A percentile compares a stretch with the other conserved stretches of the same genome.
Evolutionary conservation across 2,113 vertebrate genomes (phyloP).

Genomic region (Thermophis baileyi): DNA sequence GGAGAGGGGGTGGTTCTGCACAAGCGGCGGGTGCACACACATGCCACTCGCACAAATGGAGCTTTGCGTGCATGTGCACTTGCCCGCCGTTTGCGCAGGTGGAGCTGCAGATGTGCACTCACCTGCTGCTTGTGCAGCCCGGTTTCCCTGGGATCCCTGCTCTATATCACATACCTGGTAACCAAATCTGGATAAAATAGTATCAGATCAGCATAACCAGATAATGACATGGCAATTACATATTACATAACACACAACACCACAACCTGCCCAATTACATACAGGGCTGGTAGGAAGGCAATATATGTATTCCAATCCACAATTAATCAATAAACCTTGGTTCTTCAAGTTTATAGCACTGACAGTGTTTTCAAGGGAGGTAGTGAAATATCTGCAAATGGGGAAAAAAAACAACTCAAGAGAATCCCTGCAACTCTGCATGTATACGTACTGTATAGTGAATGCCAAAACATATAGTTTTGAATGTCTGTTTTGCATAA

Average conservation of each 20-base stretch:
- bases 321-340: background rate
- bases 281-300: background rate
- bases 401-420: background rate
- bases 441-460: background rate
- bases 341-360: background rate
- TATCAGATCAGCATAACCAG: background rate
- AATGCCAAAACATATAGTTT: background rate
- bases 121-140: background rate
- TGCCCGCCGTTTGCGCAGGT: background rate
- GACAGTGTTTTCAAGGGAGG: background rate
- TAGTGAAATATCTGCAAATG: background rate
- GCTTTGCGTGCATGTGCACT: no score
- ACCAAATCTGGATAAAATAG: background rate
- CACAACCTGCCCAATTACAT: background rate
- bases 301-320: background rate
- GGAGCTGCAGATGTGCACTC: background rate
- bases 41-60: no score
- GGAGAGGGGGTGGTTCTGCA: background rate
- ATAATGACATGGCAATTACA: background rate
- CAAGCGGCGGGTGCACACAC: no score
- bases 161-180: background rate
- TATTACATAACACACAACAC: background rate
- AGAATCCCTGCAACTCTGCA: background rate
- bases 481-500: background rate
- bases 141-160: background rate